These are phyloP conservation scores for Theretra japonica DNA, from an alignment of 2,888 invertebrate genomes.

Conservation along the genomic window DNA sequence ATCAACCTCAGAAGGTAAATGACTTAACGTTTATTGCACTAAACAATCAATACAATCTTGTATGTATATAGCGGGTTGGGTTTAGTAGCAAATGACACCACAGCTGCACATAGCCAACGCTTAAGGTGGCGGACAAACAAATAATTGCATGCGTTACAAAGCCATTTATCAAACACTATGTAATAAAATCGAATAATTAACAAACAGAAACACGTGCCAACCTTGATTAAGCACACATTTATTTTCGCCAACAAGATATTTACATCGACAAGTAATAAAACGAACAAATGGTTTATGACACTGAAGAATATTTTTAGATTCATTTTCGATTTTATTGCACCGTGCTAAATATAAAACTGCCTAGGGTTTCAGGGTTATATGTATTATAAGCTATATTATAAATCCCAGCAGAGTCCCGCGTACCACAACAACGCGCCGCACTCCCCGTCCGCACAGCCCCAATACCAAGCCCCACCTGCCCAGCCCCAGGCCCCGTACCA, in stretches of 20 bases:
- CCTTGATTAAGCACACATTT: conserved; percentile 18
- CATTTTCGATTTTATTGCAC: conserved; percentile 11
- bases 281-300: background rate
- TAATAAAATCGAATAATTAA: conserved; percentile 25
- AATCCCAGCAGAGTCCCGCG: conserved; percentile 77
- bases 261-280: conserved; percentile 7
- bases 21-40: conserved; percentile 19
- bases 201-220: background rate
- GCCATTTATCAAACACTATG: conserved; percentile 38
- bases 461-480: conserved; percentile 48
- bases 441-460: conserved; percentile 52
- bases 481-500: conserved; percentile 53
- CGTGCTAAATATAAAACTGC: conserved; percentile 8
- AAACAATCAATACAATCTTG: conserved; percentile 12
- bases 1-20: conserved; percentile 86
- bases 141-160: conserved; percentile 59
- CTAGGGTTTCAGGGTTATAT: conserved; percentile 34
- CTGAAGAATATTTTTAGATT: background rate
- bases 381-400: conserved; percentile 59
- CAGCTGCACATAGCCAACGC: conserved; percentile 72
- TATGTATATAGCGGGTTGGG: conserved; percentile 52
- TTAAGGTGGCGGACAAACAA: conserved; percentile 57
- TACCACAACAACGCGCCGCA: conserved; percentile 80
- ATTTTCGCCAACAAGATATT: conserved; percentile 14
- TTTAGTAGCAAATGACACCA: conserved; percentile 55